Conservation (phyloP, 2,888 invertebrate genomes). For the Prosapia bicincta region DNA sequence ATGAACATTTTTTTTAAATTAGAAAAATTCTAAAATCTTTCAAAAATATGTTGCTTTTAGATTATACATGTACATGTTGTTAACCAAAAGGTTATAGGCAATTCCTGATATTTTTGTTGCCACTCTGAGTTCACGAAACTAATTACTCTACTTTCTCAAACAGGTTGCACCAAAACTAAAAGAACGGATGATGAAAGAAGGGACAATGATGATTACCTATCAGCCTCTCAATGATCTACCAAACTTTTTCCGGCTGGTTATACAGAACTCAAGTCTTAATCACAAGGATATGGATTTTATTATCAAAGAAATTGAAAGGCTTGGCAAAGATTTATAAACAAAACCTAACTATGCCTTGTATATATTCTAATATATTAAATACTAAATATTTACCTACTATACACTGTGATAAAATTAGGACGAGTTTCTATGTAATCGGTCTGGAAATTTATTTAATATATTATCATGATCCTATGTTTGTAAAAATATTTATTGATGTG, state of each 20-base stretch:
- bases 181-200: slow-evolving; percentile 91
- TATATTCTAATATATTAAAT: background rate
- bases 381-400: background rate
- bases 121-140: too few relatives aligned
- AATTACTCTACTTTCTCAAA: slow-evolving; percentile 13
- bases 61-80: too few relatives aligned
- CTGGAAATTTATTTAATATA: too few relatives aligned
- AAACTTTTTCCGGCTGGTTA: slow-evolving; percentile 93
- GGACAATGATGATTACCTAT: slow-evolving; percentile 95
- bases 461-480: too few relatives aligned
- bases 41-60: too few relatives aligned
- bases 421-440: too few relatives aligned
- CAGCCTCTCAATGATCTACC: slow-evolving; percentile 81
- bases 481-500: background rate
- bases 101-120: too few relatives aligned
- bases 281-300: slow-evolving; percentile 83
- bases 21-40: too few relatives aligned
- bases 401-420: background rate
- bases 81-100: too few relatives aligned
- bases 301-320: slow-evolving; percentile 79
- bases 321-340: slow-evolving; percentile 65
- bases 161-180: slow-evolving; percentile 88
- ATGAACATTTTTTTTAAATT: too few relatives aligned
- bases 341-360: background rate
- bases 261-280: slow-evolving; percentile 85